A percentile compares a stretch with the other conserved stretches of the same genome.
These are phyloP conservation scores for Tridacna crocea DNA, from an alignment of 2,888 invertebrate genomes.

Conservation along the genomic window DNA sequence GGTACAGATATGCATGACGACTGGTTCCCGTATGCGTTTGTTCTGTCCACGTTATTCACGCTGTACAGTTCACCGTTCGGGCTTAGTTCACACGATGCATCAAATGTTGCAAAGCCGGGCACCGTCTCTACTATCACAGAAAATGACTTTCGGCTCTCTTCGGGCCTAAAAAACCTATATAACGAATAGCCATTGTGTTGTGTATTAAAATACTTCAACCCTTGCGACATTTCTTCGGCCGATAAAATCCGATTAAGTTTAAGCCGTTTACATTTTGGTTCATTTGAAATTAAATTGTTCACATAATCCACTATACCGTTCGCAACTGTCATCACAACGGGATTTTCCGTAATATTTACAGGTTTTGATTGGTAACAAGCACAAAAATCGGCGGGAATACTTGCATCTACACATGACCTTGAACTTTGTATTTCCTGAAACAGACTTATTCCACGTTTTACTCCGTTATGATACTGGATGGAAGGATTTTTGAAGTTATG, in stretches of 20 bases:
- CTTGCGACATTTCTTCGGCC: slow-evolving; percentile 32
- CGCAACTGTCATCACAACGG: slow-evolving; percentile 86
- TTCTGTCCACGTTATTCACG: slow-evolving; percentile 14
- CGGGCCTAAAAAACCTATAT: slow-evolving; percentile 49
- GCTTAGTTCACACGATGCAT: slow-evolving; percentile 18
- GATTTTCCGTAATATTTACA: slow-evolving; percentile 85
- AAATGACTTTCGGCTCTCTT: slow-evolving; percentile 38
- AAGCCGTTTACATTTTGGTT: slow-evolving; percentile 88
- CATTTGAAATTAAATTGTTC: slow-evolving; percentile 43
- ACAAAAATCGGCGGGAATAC: slow-evolving; percentile 97
- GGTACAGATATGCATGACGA: slow-evolving; percentile 7
- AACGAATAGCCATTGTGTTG: slow-evolving; percentile 54
- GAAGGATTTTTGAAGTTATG: slow-evolving; percentile 51
- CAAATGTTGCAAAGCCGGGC: slow-evolving; percentile 22
- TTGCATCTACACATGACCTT: slow-evolving; percentile 93
- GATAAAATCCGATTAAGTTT: slow-evolving; percentile 35
- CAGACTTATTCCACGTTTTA: slow-evolving; percentile 86
- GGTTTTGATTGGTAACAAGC: slow-evolving; percentile 93
- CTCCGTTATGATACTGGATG: slow-evolving; percentile 15
- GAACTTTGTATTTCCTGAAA: slow-evolving; percentile 90
- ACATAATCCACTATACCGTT: slow-evolving; percentile 67
- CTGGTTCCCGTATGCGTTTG: slow-evolving; percentile 32
- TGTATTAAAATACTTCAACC: slow-evolving; percentile 43
- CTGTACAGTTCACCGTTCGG: background rate
- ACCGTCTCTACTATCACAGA: slow-evolving; percentile 25